Conservation (phyloP, 2,888 invertebrate genomes). For the Nymphalis urticae region DNA sequence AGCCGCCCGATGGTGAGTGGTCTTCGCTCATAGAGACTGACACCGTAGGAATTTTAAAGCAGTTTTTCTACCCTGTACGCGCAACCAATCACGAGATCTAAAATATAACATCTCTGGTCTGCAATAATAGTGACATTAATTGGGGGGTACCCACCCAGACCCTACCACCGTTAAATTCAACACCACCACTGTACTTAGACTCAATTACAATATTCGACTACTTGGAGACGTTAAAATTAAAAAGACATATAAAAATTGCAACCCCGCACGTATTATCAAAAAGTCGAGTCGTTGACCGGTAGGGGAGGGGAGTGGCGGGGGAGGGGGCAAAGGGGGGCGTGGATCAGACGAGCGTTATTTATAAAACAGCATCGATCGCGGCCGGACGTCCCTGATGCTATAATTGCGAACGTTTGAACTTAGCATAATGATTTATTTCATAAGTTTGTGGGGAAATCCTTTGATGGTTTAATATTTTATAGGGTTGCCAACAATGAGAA, state of each 20-base stretch:
- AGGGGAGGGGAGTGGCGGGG: background rate
- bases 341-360: constrained; percentile 43
- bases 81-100: too few relatives aligned
- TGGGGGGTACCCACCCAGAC: too few relatives aligned
- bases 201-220: too few relatives aligned
- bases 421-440: constrained; percentile 27
- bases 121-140: too few relatives aligned
- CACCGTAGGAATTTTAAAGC: too few relatives aligned
- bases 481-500: background rate
- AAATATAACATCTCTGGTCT: too few relatives aligned
- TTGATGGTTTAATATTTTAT: constrained; percentile 19
- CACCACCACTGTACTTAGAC: too few relatives aligned
- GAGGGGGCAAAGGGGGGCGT: constrained; percentile 27
- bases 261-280: constrained; percentile 12
- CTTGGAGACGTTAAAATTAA: too few relatives aligned
- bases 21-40: too few relatives aligned
- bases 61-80: too few relatives aligned
- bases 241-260: constrained; percentile 2
- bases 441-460: constrained; percentile 16
- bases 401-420: constrained; percentile 18
- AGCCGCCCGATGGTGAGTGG: too few relatives aligned
- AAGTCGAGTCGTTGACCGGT: constrained; percentile 33
- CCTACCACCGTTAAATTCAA: too few relatives aligned
- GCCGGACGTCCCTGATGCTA: constrained; percentile 39
- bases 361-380: constrained; percentile 47